phyloP scores from a whole-genome alignment of 2,113 vertebrate genomes.

The Thymallus thymallus region DNA sequence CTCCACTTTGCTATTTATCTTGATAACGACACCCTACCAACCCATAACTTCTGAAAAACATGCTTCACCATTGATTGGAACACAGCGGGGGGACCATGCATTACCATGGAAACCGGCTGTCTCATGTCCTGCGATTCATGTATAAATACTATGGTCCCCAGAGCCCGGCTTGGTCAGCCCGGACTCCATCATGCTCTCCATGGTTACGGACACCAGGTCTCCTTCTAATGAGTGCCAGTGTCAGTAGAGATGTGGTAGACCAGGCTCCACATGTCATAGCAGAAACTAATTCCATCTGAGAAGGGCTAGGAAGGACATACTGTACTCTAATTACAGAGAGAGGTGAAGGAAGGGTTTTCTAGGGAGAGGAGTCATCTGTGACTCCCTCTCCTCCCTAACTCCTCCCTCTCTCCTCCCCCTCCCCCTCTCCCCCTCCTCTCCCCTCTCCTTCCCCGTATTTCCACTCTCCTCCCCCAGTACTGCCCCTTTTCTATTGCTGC shows the following conservation, averaged over 20 bases:
- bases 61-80: too few relatives aligned
- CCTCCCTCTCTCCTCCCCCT: too few relatives aligned
- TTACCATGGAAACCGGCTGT: conserved; percentile 43
- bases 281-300: conserved; percentile 26
- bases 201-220: conserved; percentile 41
- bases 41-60: too few relatives aligned
- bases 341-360: conserved; percentile 7
- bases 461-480: not conserved
- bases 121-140: conserved; percentile 30
- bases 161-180: conserved; percentile 43
- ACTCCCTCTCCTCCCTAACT: not conserved
- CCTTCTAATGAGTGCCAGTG: conserved; percentile 44
- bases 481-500: not conserved
- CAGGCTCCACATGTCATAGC: conserved; percentile 13
- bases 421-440: too few relatives aligned
- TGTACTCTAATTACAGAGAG: not conserved
- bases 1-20: too few relatives aligned
- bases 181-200: conserved; percentile 34
- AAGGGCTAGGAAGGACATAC: conserved; percentile 6
- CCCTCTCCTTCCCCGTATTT: too few relatives aligned
- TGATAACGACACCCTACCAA: too few relatives aligned
- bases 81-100: not conserved
- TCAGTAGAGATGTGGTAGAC: conserved; percentile 13
- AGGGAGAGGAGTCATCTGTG: conserved; percentile 1
- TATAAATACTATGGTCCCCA: conserved; percentile 26